A percentile compares a stretch with the other conserved stretches of the same genome.
Evolutionary conservation across 2,113 vertebrate species (phyloP).

Genomic region (Anolis sagrei): DNA sequence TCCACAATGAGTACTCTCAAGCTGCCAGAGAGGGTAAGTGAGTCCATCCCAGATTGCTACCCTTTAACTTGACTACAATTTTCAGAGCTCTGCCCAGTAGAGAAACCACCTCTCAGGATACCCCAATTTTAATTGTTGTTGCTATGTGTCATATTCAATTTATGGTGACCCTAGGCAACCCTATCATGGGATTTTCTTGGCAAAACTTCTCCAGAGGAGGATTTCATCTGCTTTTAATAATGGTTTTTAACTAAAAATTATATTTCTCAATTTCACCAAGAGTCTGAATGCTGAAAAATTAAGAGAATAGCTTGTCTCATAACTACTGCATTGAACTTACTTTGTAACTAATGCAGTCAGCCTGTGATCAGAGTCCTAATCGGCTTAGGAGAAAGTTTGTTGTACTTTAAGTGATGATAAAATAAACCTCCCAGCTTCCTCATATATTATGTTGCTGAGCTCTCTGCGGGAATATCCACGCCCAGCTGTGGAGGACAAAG

Average conservation of each 20-base stretch:
- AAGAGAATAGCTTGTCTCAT: background rate
- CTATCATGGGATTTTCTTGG: too few relatives aligned
- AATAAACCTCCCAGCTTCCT: conserved; percentile 39
- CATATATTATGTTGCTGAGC: conserved; percentile 18
- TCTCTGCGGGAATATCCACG: conserved; percentile 33
- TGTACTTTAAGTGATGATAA: conserved; percentile 26
- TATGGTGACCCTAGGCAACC: too few relatives aligned
- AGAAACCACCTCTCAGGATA: background rate
- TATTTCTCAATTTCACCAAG: background rate
- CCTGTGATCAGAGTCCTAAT: conserved; percentile 52
- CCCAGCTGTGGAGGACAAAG: conserved; percentile 26
- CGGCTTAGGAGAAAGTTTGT: conserved; percentile 42
- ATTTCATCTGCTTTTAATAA: background rate
- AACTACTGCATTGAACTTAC: background rate
- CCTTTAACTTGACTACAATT: background rate
- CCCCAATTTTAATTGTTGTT: background rate
- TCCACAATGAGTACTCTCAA: background rate
- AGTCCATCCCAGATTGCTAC: rapidly evolving
- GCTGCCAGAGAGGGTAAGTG: background rate
- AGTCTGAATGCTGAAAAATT: background rate
- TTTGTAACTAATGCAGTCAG: background rate
- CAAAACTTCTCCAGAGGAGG: too few relatives aligned
- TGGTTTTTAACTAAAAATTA: too few relatives aligned
- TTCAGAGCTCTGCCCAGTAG: background rate
- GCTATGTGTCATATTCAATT: too few relatives aligned